Evolutionary conservation across 2,797 vertebrate genomes (phyloP).

Genomic region (Acanthornis magna): DNA sequence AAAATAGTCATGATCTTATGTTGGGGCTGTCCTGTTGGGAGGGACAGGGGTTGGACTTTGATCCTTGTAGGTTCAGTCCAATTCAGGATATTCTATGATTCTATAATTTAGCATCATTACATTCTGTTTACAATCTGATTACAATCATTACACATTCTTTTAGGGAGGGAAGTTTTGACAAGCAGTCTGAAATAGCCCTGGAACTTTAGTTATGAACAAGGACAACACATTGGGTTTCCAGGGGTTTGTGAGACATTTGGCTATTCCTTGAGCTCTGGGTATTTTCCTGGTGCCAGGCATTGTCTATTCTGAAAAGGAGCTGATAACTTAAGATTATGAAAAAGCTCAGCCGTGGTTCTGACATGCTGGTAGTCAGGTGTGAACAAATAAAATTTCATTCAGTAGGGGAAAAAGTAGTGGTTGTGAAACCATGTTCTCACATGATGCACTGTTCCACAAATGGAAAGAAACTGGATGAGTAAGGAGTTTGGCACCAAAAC

Average conservation of each 20-base stretch:
- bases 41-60: background rate
- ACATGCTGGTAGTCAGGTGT: constrained; percentile 30
- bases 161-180: constrained; percentile 62
- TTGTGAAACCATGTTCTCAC: background rate
- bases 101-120: constrained; percentile 50
- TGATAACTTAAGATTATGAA: constrained; percentile 48
- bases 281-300: constrained; percentile 58
- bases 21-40: background rate
- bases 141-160: background rate
- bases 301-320: constrained; percentile 27
- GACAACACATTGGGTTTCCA: constrained; percentile 69
- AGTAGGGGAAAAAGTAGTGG: background rate
- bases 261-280: constrained; percentile 57
- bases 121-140: background rate
- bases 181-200: constrained; percentile 69
- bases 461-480: background rate
- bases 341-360: constrained; percentile 68
- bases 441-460: background rate
- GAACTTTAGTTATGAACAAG: constrained; percentile 72
- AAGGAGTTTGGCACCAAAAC: background rate
- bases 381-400: constrained; percentile 28
- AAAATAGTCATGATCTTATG: background rate
- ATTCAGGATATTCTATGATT: background rate
- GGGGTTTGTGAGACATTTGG: constrained; percentile 71
- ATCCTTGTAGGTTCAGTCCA: background rate